A percentile compares a stretch with the other conserved stretches of the same genome.
phyloP scores from a whole-genome alignment of 2,113 vertebrate genomes.

The Nycticebus coucang region DNA sequence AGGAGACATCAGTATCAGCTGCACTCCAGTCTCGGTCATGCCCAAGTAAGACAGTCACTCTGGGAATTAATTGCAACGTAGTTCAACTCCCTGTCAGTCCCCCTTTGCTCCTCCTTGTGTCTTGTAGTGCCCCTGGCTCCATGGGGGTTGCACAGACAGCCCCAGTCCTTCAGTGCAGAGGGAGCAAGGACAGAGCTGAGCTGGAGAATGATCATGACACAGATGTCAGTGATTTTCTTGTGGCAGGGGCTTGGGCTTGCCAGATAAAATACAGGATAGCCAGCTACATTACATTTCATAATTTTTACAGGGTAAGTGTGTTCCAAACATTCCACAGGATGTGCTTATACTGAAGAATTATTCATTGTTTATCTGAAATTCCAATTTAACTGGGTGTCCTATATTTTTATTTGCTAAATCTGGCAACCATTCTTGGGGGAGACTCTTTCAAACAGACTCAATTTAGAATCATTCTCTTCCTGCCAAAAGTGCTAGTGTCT shows the following conservation, averaged over 20 bases:
- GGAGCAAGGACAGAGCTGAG: not conserved
- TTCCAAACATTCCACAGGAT: not conserved
- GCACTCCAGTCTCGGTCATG: too few relatives aligned
- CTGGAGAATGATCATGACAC: rapidly evolving
- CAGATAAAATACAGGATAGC: not conserved
- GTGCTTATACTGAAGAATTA: not conserved
- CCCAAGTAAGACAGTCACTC: too few relatives aligned
- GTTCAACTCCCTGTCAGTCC: not conserved
- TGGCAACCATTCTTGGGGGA: not conserved
- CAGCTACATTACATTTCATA: not conserved
- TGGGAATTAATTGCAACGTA: not conserved
- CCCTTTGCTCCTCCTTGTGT: too few relatives aligned
- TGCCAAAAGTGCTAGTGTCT: not conserved
- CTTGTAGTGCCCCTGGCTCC: not conserved
- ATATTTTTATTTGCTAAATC: not conserved
- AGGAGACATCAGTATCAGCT: rapidly evolving
- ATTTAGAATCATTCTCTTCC: not conserved
- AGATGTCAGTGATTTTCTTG: rapidly evolving
- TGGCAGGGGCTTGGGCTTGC: rapidly evolving
- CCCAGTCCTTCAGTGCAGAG: not conserved
- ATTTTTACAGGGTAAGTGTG: not conserved
- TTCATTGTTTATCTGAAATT: not conserved
- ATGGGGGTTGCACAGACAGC: too few relatives aligned
- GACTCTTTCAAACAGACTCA: not conserved
- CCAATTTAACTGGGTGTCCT: not conserved